A percentile compares a stretch with the other conserved stretches of the same genome.
Evolutionary conservation across 2,797 vertebrate genomes (phyloP).

Genomic region (Cirrhinus mrigala): DNA sequence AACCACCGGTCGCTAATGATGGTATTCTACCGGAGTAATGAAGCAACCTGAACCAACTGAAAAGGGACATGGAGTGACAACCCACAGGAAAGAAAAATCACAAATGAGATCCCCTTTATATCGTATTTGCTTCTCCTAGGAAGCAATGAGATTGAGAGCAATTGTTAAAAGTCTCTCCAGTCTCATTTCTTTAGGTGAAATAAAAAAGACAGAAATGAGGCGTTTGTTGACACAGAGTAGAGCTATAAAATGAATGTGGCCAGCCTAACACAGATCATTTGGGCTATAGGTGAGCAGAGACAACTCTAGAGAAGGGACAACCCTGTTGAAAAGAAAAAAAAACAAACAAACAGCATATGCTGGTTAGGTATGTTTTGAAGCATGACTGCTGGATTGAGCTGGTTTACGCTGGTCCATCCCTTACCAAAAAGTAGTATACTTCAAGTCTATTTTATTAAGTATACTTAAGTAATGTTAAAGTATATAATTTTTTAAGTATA

Average conservation of each 20-base stretch:
- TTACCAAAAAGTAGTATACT: too few relatives aligned
- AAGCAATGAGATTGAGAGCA: not conserved
- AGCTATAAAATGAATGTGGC: conserved; percentile 1
- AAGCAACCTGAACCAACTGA: conserved; percentile 33
- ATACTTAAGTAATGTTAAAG: too few relatives aligned
- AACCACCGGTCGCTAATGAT: conserved; percentile 29
- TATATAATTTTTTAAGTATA: too few relatives aligned
- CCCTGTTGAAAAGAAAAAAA: too few relatives aligned
- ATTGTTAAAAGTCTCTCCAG: not conserved
- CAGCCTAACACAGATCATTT: not conserved
- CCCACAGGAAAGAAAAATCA: not conserved
- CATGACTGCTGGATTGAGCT: too few relatives aligned
- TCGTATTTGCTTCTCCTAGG: not conserved
- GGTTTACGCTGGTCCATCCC: too few relatives aligned
- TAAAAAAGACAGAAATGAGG: not conserved
- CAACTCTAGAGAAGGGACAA: too few relatives aligned
- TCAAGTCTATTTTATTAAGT: too few relatives aligned
- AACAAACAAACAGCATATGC: too few relatives aligned
- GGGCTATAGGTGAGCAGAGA: not conserved
- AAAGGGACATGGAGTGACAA: not conserved
- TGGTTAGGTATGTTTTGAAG: too few relatives aligned
- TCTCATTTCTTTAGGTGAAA: not conserved
- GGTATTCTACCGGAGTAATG: conserved; percentile 17
- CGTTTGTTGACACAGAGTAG: not conserved
- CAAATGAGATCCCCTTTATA: not conserved